A percentile compares a stretch with the other conserved stretches of the same genome.
Evolutionary conservation across 2,888 invertebrate genomes (phyloP).

Genomic region (Plutella xylostella): DNA sequence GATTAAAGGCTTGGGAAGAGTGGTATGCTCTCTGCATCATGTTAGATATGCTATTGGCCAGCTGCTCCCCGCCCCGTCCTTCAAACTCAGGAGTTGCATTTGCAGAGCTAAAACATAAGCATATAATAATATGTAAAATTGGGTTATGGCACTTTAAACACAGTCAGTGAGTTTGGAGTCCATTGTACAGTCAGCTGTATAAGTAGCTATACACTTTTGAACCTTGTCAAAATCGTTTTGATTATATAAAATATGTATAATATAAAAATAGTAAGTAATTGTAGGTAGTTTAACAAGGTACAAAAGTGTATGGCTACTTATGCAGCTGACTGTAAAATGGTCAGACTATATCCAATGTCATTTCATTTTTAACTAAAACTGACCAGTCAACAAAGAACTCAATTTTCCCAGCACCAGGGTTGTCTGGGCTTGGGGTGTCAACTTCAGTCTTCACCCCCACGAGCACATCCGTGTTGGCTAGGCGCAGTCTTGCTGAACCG

Average conservation of each 20-base stretch:
- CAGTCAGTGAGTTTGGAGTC: too few relatives aligned
- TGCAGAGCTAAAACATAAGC: constrained; percentile 85
- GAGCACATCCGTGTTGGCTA: constrained; percentile 94
- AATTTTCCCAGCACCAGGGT: constrained; percentile 85
- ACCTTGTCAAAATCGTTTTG: too few relatives aligned
- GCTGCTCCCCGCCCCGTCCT: constrained; percentile 93
- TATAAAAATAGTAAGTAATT: too few relatives aligned
- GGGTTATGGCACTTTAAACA: too few relatives aligned
- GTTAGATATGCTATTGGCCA: constrained; percentile 86
- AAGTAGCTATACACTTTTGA: too few relatives aligned
- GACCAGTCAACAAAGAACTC: constrained; percentile 98
- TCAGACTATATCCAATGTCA: neutral
- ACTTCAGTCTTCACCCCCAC: constrained; percentile 94
- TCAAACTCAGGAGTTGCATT: constrained; percentile 98
- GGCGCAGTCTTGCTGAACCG: constrained; percentile 85
- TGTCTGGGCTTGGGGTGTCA: constrained; percentile 79
- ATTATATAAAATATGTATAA: too few relatives aligned
- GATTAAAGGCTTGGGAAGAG: constrained; percentile 80
- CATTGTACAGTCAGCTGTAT: too few relatives aligned
- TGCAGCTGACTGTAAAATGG: neutral
- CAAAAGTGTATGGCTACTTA: too few relatives aligned
- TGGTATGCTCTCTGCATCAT: constrained; percentile 84
- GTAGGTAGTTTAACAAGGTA: too few relatives aligned
- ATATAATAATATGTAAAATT: too few relatives aligned
- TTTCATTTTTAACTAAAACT: constrained; percentile 17